Conservation (phyloP, 2,797 vertebrate species). For the Enoplosus armatus region DNA sequence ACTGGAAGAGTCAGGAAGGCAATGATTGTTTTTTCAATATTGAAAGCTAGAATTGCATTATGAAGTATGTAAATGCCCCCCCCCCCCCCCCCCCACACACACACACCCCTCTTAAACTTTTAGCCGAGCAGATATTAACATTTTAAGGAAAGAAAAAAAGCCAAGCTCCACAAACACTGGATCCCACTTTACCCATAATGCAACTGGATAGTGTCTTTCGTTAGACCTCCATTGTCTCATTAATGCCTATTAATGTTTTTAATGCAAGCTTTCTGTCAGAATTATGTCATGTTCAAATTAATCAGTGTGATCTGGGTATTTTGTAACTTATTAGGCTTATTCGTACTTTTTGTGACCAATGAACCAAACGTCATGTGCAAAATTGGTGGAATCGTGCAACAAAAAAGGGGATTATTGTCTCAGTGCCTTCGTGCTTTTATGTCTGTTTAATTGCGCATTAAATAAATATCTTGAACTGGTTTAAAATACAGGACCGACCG, state of each 20-base stretch:
- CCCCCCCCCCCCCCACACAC: too few relatives aligned
- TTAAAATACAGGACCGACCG: not conserved
- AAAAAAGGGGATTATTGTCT: too few relatives aligned
- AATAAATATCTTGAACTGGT: constrained; percentile 24
- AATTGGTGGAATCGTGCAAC: not conserved
- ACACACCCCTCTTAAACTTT: not conserved
- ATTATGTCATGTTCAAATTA: too few relatives aligned
- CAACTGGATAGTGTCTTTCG: not conserved
- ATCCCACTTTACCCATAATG: not conserved
- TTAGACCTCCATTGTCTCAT: not conserved
- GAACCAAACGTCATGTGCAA: not conserved
- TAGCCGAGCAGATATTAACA: not conserved
- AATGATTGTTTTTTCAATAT: constrained; percentile 8
- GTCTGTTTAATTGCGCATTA: too few relatives aligned
- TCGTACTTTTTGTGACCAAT: not conserved
- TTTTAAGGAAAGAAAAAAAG: not conserved
- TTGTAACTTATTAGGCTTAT: too few relatives aligned
- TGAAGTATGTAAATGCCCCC: too few relatives aligned
- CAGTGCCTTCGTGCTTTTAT: constrained; percentile 11
- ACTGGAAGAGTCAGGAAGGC: not conserved
- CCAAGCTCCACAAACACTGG: not conserved
- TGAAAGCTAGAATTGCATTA: not conserved
- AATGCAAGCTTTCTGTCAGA: too few relatives aligned
- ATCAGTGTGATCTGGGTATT: too few relatives aligned
- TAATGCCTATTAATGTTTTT: too few relatives aligned